Evolutionary conservation across 1,140 invertebrate genomes (phyloP), one percentile per base, ranked within the genome.

Genomic region (Drosophila pruinosa): DNA sequence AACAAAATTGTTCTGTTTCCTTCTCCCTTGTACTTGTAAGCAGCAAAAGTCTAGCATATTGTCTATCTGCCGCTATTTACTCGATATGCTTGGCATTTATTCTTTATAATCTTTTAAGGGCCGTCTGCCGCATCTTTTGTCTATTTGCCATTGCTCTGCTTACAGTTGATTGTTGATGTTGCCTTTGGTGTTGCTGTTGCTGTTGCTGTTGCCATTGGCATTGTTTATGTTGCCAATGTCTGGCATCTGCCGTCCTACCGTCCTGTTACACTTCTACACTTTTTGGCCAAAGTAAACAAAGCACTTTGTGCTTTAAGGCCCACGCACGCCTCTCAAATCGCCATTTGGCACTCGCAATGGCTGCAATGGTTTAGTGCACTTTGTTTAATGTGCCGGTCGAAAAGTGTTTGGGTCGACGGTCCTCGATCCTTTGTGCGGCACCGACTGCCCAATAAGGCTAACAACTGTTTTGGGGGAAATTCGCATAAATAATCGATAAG

Each of bases 91-190:
- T 26, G 22, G 22, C 24, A 39, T 75, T 68, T 38, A 62, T 68
- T 75, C 70, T 83, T 83, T 83, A 83, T 83, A 83, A 83, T 83
- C 80, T 83, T 78, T 82, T 85, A 75, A 69, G 80, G 80, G 59
- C 56, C 41, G 61, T 83, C 72, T 68, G 75, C 36, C 62, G 71
- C 61, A 65, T 72, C 79, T 79, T 85, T 83, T 83, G 80, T 83
- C 75, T 72, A 69, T 83, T 82, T 75, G 79, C 36, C 47, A 17
- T 17, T 56, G 45, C 56, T 5, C 14, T 19, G 47, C 47, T 50
- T 3, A 10, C 45, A 24, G 43, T 69, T 17, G 62, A 64, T 64
- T 64, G 47, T 31, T 28, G 28, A 2, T 8, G 28, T 14, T 53
- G n/a, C 31, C 15, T 1, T 14, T 53, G 43, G n/a, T 24, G 22